Evolutionary conservation across 2,888 invertebrate genomes (phyloP), one percentile per base, ranked within the genome.

Genomic region (Apotomis turbidana): DNA sequence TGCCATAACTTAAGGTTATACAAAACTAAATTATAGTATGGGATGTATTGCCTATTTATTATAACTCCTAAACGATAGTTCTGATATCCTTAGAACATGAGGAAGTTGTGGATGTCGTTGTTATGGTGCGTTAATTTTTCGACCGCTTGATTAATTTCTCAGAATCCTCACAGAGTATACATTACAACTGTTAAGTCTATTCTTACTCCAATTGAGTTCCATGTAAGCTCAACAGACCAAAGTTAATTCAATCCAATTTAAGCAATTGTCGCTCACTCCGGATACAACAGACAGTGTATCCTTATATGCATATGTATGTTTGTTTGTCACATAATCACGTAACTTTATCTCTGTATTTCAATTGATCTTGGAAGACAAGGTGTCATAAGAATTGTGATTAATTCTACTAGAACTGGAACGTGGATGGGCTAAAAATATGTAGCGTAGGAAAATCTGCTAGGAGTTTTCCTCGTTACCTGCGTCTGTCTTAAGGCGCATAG

Each of bases 181-280:
- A 62, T 10, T 44, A 15, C 49, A 46, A 57, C 46, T 60, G 55
- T 49, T 70, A 58, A 59, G 49, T 46, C 61, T 71, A 52, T 71
- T 62, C 67, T 57, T 61, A 49, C 49, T 62, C 38, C 71, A 71
- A 71, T 68, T 71, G 67, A 61, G 67, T 61, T 67, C 67, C 70
- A 58, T 70, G 71, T 77, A 77, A 75, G 76, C 76, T 81, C 81
- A 80, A 78, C 83, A 83, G 81, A 77, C 80, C 77, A 81, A 55
- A 80, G 83, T 84, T 88, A 88, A 91, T 89, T 91, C 80, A 84
- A 87, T 78, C 81, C 88, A 91, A 91, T 92, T 92, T 82, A 89
- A 84, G 80, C 90, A 93, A 91, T 93, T 92, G 90, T 88, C 83
- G 79, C 78, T 78, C 78, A 76, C 74, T 71, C 59, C 58, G 68